These are phyloP conservation scores for Dicyrtoma fusca DNA, from an alignment of 2,888 invertebrate genomes.

Conservation along the genomic window DNA sequence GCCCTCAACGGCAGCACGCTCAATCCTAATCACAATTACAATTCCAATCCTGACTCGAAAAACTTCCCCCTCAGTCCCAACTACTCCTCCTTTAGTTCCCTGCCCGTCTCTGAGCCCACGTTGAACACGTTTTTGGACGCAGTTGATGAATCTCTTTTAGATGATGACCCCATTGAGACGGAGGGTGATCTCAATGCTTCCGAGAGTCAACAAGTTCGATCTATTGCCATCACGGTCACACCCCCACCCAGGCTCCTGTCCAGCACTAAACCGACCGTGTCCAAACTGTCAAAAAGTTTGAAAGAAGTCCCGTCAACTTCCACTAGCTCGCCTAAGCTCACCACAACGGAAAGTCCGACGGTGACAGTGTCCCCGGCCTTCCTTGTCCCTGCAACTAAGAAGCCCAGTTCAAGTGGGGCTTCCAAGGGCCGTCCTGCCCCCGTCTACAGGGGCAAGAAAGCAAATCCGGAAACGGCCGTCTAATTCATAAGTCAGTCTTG, in stretches of 20 bases:
- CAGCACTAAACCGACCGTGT: neutral
- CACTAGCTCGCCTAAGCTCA: neutral
- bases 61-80: no score
- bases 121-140: constrained; percentile 51
- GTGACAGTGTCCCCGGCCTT: neutral
- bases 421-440: constrained; percentile 32
- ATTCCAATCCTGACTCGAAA: neutral
- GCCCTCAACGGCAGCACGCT: constrained; percentile 18
- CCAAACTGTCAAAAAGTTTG: neutral
- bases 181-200: constrained; percentile 44
- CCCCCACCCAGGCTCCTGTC: constrained; percentile 44
- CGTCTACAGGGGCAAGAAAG: constrained; percentile 31
- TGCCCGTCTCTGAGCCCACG: constrained; percentile 22
- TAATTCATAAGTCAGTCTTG: neutral
- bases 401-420: neutral
- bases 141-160: constrained; percentile 35
- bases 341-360: constrained; percentile 12
- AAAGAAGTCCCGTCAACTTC: neutral
- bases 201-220: constrained; percentile 49
- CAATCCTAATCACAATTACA: constrained; percentile 53
- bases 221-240: constrained; percentile 54
- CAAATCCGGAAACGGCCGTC: neutral
- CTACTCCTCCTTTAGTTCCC: constrained; percentile 7
- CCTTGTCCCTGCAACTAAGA: constrained; percentile 15
- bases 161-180: constrained; percentile 20